A percentile compares a stretch with the other conserved stretches of the same genome.
These are phyloP conservation scores for Quiscalus mexicanus DNA, from an alignment of 2,113 vertebrate species.

Conservation along the genomic window DNA sequence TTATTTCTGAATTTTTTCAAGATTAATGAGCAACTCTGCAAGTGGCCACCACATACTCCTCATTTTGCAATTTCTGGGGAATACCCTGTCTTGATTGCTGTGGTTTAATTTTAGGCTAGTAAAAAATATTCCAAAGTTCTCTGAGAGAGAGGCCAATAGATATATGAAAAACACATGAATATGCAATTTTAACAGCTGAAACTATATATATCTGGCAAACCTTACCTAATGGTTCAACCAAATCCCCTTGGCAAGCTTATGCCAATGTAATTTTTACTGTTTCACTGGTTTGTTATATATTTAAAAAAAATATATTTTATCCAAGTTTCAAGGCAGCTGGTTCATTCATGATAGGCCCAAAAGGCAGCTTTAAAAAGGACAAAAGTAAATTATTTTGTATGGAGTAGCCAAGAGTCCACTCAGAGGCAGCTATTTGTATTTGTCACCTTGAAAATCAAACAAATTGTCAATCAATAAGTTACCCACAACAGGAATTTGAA, in stretches of 20 bases:
- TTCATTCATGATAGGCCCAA: slow-evolving; percentile 24
- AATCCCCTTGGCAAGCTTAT: slow-evolving; percentile 55
- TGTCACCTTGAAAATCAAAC: slow-evolving; percentile 31
- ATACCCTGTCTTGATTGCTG: slow-evolving; percentile 32
- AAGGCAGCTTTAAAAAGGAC: slow-evolving; percentile 28
- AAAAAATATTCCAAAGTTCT: slow-evolving; percentile 18
- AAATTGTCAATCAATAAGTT: slow-evolving; percentile 13
- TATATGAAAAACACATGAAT: slow-evolving; percentile 70
- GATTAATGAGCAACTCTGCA: slow-evolving; percentile 11
- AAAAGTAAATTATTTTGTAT: slow-evolving; percentile 11
- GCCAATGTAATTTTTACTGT: slow-evolving; percentile 62
- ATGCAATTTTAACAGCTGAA: slow-evolving; percentile 64
- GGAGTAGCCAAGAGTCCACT: background rate
- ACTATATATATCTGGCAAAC: slow-evolving; percentile 55
- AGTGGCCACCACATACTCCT: background rate
- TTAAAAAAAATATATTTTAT: slow-evolving; percentile 51
- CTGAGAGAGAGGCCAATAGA: background rate
- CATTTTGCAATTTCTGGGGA: slow-evolving; percentile 25
- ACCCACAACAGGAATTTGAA: background rate
- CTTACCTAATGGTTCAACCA: slow-evolving; percentile 45
- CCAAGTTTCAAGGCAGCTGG: slow-evolving; percentile 40
- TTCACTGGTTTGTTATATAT: slow-evolving; percentile 45
- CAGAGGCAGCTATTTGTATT: background rate
- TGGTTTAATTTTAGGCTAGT: slow-evolving; percentile 47
- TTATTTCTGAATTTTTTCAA: background rate